These are phyloP conservation scores for Hydropsyche betteni DNA, from an alignment of 2,888 invertebrate genomes.

Conservation along the genomic window DNA sequence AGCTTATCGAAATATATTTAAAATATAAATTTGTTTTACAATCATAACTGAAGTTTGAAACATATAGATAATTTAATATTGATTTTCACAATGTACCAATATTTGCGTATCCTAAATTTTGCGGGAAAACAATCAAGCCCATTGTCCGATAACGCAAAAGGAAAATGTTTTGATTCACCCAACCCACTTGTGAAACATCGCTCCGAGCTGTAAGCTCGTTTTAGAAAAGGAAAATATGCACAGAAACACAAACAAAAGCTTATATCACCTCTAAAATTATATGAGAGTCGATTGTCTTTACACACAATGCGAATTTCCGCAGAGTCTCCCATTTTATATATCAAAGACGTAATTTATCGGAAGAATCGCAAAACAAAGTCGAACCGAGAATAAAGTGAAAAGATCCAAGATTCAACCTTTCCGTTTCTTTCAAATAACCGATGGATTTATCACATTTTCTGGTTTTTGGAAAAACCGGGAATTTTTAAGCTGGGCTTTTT, in stretches of 20 bases:
- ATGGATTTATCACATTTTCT: slow-evolving; percentile 7
- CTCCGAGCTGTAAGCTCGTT: too few species aligned
- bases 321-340: too few species aligned
- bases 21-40: background rate
- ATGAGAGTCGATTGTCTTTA: too few species aligned
- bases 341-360: too few species aligned
- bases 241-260: too few species aligned
- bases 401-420: background rate
- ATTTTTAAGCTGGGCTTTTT: background rate
- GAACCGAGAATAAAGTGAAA: slow-evolving; percentile 21
- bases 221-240: too few species aligned
- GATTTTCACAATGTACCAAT: background rate
- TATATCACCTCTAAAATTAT: too few species aligned
- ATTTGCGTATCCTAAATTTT: background rate
- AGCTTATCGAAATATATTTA: too few species aligned
- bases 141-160: slow-evolving; percentile 5
- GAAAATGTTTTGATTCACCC: slow-evolving; percentile 9
- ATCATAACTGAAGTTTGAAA: background rate
- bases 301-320: too few species aligned
- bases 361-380: slow-evolving; percentile 15
- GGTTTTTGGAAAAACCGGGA: background rate
- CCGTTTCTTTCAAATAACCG: slow-evolving; percentile 2
- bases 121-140: background rate
- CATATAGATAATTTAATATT: background rate
- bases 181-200: too few species aligned